Evolutionary conservation across 2,888 invertebrate genomes (phyloP).

Genomic region (Falcaria lacertinaria): DNA sequence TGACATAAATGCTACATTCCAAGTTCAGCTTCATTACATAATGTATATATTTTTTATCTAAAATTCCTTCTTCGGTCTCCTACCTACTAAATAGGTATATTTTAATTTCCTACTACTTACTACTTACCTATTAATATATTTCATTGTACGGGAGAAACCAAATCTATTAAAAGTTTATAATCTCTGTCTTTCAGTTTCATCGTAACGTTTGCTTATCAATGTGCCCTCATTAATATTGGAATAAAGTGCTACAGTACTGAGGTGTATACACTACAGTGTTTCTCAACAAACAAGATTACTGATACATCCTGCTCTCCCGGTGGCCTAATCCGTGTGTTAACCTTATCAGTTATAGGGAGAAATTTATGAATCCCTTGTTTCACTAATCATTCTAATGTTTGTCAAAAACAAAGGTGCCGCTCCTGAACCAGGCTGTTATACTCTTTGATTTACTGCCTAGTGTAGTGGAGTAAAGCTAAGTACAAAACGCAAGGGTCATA

Average conservation of each 20-base stretch:
- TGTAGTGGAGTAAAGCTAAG: background rate
- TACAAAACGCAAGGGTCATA: background rate
- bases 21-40: background rate
- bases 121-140: too few species aligned
- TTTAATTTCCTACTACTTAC: too few species aligned
- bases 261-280: constrained; percentile 43
- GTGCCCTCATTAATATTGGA: constrained; percentile 27
- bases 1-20: background rate
- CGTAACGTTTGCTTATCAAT: constrained; percentile 19
- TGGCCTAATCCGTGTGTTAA: constrained; percentile 59
- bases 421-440: background rate
- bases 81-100: too few species aligned
- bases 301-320: constrained; percentile 72
- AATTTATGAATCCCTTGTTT: constrained; percentile 64
- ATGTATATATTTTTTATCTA: too few species aligned
- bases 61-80: too few species aligned
- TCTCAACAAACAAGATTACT: constrained; percentile 67
- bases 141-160: too few species aligned
- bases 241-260: constrained; percentile 33
- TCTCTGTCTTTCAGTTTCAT: background rate
- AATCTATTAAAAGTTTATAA: background rate
- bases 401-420: constrained; percentile 50
- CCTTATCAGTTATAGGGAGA: constrained; percentile 62
- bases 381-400: constrained; percentile 34
- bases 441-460: background rate